A percentile compares a stretch with the other conserved stretches of the same genome.
These are phyloP conservation scores for Craseonycteris thonglongyai DNA, from an alignment of 2,113 vertebrate species.

Conservation along the genomic window DNA sequence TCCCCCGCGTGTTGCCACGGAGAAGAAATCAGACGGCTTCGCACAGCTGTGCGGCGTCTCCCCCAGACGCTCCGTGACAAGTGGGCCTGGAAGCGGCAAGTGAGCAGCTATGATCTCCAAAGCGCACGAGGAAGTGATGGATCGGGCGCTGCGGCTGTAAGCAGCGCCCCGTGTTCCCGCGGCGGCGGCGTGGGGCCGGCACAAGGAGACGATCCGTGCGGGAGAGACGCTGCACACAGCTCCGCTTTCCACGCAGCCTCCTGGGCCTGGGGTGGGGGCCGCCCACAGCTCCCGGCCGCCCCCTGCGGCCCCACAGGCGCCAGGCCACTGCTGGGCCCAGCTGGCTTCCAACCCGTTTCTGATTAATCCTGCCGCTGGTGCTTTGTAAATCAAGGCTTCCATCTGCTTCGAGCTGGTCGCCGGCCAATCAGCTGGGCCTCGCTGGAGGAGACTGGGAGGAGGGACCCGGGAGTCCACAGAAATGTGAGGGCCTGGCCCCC, in stretches of 20 bases:
- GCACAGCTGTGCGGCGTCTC: conserved; percentile 76
- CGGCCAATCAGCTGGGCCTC: fast-evolving
- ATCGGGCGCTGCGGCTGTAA: conserved; percentile 37
- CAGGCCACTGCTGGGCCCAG: not conserved
- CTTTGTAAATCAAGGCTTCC: not conserved
- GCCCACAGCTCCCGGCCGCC: fast-evolving
- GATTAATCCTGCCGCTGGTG: not conserved
- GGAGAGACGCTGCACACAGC: not conserved
- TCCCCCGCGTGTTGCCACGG: conserved; percentile 79
- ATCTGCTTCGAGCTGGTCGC: not conserved
- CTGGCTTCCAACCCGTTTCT: not conserved
- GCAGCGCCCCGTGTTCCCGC: not conserved
- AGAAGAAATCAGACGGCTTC: conserved; percentile 74
- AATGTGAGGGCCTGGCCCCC: not conserved
- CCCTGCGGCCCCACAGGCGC: fast-evolving
- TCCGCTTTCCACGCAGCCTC: fast-evolving
- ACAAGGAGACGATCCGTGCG: not conserved
- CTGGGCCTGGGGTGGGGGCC: not conserved
- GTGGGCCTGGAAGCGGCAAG: conserved; percentile 70
- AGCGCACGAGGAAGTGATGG: conserved; percentile 73
- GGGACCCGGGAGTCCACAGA: not conserved
- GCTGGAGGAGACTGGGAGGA: not conserved
- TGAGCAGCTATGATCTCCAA: conserved; percentile 77
- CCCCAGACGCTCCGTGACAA: conserved; percentile 75
- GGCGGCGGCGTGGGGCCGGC: not conserved